Evolutionary conservation across 2,888 invertebrate genomes (phyloP).

Genomic region (Latheticus oryzae): DNA sequence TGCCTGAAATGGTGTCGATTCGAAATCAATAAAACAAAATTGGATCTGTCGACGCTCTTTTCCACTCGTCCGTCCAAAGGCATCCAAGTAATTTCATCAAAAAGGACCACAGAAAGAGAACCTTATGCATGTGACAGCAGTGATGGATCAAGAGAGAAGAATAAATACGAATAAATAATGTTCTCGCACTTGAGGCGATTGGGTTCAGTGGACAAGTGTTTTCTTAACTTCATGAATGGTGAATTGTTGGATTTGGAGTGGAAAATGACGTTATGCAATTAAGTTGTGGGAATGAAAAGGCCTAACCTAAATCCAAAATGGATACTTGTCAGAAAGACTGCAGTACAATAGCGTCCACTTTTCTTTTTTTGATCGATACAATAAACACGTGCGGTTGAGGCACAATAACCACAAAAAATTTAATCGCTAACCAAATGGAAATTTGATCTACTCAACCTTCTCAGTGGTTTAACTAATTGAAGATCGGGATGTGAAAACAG

Average conservation of each 20-base stretch:
- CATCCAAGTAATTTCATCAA: conserved; percentile 10
- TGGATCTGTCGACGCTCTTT: conserved; percentile 21
- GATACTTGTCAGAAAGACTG: no score
- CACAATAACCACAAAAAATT: no score
- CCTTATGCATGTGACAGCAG: conserved; percentile 21
- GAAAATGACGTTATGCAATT: conserved; percentile 6
- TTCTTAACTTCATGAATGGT: conserved; percentile 21
- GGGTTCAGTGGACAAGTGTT: conserved; percentile 26
- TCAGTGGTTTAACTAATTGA: background rate
- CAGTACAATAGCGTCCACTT: no score
- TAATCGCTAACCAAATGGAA: no score
- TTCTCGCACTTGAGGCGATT: conserved; percentile 29
- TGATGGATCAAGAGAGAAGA: conserved; percentile 20
- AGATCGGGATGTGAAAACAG: conserved; percentile 2
- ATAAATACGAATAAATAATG: conserved; percentile 36
- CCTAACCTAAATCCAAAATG: no score
- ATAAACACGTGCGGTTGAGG: no score
- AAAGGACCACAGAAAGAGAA: conserved; percentile 7
- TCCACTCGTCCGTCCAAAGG: conserved; percentile 10
- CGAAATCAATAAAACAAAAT: conserved; percentile 21
- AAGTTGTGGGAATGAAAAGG: no score
- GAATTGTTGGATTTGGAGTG: conserved; percentile 11
- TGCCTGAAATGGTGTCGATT: conserved; percentile 14
- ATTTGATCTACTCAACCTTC: no score
- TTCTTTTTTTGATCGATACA: no score